Evolutionary conservation across 2,888 invertebrate genomes (phyloP).

Genomic region (Acanthosepion lycidas): DNA sequence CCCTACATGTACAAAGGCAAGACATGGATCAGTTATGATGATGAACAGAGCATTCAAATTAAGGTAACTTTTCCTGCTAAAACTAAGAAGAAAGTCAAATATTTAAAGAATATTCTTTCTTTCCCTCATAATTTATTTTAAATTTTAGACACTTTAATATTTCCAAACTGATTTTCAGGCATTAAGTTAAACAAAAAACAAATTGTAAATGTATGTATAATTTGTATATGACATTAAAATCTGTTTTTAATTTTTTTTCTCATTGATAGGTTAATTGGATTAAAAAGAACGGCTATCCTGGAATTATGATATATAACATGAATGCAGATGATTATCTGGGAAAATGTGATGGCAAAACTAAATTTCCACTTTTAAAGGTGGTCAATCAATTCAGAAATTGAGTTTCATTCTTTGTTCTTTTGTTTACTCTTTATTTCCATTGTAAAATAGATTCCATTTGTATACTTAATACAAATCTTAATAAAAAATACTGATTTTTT

Average conservation of each 20-base stretch:
- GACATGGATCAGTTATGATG: constrained; percentile 44
- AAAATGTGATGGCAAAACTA: constrained; percentile 55
- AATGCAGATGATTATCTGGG: constrained; percentile 55
- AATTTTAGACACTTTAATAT: no score
- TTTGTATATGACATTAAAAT: not conserved
- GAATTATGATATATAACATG: constrained; percentile 57
- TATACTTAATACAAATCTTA: no score
- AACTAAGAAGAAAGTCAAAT: no score
- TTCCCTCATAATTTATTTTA: no score
- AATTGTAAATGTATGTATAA: not conserved
- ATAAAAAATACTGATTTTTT: no score
- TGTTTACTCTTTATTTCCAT: no score
- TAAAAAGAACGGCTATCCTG: constrained; percentile 54
- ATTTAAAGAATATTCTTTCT: no score
- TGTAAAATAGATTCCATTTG: no score
- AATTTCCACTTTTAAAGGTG: constrained; percentile 55
- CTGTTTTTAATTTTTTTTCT: not conserved
- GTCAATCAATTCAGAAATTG: constrained; percentile 49
- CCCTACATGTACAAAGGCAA: constrained; percentile 42
- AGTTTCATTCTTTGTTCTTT: not conserved
- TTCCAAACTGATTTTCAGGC: no score
- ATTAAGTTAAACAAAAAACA: not conserved
- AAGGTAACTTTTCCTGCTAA: not conserved
- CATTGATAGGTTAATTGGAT: constrained; percentile 57
- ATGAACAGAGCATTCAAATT: not conserved